Conservation (phyloP, 2,797 vertebrate genomes). For the Onychomys torridus region DNA sequence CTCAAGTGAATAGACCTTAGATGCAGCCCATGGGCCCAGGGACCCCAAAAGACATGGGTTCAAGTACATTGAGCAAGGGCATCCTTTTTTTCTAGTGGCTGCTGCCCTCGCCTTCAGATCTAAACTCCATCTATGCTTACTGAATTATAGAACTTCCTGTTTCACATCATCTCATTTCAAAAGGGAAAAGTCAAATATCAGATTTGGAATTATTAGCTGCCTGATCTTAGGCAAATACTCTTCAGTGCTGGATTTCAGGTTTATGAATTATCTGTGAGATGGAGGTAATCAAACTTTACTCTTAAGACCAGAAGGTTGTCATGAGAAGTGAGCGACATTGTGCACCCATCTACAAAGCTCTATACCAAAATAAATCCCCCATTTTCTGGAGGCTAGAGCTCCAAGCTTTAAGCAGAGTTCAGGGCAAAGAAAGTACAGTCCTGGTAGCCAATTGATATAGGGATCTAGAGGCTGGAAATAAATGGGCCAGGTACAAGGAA, state of each 20-base stretch:
- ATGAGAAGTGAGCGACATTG: neutral
- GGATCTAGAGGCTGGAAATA: neutral
- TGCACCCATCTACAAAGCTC: neutral
- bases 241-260: neutral
- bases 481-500: neutral
- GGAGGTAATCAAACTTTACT: neutral
- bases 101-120: neutral
- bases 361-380: neutral
- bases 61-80: no score
- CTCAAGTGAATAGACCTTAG: no score
- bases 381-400: neutral
- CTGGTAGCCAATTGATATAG: neutral
- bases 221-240: conserved; percentile 26
- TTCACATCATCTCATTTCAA: neutral
- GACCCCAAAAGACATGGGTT: no score
- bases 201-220: neutral
- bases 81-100: accelerated
- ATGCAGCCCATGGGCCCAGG: neutral
- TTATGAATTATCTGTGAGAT: conserved; percentile 13
- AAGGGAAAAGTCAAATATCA: conserved; percentile 40
- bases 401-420: accelerated
- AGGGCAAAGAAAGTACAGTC: neutral
- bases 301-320: neutral
- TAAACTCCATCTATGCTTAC: accelerated
- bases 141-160: neutral